A percentile compares a stretch with the other conserved stretches of the same genome.
Conservation (phyloP, 2,113 vertebrate species). For the Puma concolor region DNA sequence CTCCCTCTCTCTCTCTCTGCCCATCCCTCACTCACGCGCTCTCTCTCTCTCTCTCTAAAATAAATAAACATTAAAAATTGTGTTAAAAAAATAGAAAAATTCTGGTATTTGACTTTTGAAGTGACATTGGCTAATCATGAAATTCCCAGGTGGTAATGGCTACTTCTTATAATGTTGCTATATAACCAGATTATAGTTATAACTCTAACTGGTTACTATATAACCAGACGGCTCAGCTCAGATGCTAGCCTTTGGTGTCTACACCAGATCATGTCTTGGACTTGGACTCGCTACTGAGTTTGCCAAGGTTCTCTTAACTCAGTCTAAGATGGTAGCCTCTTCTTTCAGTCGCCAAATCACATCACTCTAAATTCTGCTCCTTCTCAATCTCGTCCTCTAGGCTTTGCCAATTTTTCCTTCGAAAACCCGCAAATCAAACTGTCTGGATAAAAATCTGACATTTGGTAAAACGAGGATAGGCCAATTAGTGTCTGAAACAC, state of each 20-base stretch:
- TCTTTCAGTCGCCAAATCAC: background rate
- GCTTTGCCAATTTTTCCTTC: slow-evolving; percentile 31
- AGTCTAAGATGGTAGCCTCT: background rate
- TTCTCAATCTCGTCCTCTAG: background rate
- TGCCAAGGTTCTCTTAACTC: background rate
- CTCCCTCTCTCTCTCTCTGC: no score
- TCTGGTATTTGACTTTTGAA: background rate
- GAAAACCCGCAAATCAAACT: background rate
- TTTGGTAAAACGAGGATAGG: background rate
- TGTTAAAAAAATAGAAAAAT: background rate
- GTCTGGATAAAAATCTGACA: background rate
- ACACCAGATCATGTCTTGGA: background rate
- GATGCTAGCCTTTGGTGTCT: background rate
- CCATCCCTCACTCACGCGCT: no score
- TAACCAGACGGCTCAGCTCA: background rate
- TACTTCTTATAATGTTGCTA: background rate
- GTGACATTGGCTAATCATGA: background rate
- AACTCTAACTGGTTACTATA: background rate
- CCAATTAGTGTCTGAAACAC: background rate
- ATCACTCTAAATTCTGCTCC: background rate
- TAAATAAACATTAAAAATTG: no score
- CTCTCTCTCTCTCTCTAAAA: no score
- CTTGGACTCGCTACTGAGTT: background rate
- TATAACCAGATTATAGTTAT: background rate
- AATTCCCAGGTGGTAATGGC: background rate